These are phyloP conservation scores for Melieria crassipennis DNA, from an alignment of 2,888 invertebrate species.

Conservation along the genomic window DNA sequence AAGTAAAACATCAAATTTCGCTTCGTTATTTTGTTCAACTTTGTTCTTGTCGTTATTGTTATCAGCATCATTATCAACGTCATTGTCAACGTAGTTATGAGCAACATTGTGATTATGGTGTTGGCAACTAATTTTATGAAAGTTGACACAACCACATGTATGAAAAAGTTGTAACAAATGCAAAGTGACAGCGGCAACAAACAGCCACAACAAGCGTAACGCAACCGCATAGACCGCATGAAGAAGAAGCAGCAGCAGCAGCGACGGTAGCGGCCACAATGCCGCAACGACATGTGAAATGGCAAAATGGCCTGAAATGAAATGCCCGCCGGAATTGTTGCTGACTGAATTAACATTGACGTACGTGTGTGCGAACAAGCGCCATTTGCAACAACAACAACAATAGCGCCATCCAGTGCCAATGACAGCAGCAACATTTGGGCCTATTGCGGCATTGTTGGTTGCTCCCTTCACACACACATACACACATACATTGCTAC, in stretches of 20 bases:
- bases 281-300: constrained; percentile 8
- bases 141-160: constrained; percentile 62
- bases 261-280: constrained; percentile 1
- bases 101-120: background rate
- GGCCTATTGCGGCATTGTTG: constrained; percentile 4
- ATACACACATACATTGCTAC: background rate
- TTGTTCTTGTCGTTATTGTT: constrained; percentile 3
- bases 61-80: constrained; percentile 1
- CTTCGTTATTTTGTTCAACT: background rate
- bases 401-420: too few species aligned
- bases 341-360: constrained; percentile 62
- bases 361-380: constrained; percentile 38
- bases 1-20: background rate
- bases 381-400: constrained; percentile 1
- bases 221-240: constrained; percentile 44
- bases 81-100: background rate
- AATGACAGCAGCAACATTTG: constrained; percentile 15
- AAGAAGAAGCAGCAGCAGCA: constrained; percentile 4
- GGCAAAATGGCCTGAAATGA: constrained; percentile 10
- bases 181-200: constrained; percentile 7
- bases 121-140: constrained; percentile 58
- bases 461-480: background rate
- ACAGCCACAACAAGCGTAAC: constrained; percentile 9
- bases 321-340: constrained; percentile 55
- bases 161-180: background rate